phyloP scores from a whole-genome alignment of 1,140 invertebrate genomes.

The Gryon sp. region DNA sequence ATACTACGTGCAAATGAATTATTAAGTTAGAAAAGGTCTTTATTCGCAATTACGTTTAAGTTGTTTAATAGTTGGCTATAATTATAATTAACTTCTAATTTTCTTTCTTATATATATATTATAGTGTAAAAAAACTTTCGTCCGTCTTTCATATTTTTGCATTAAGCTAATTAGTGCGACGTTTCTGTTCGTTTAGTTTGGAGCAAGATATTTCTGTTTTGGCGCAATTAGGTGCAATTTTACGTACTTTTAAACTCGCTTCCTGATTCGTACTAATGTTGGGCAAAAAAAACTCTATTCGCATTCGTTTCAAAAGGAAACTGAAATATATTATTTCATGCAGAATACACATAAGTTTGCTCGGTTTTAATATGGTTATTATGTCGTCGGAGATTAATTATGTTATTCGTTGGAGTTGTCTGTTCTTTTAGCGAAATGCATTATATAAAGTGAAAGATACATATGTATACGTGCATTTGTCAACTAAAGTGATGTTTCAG shows the following conservation, averaged over 20 bases:
- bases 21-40: constrained; percentile 8
- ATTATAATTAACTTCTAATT: too few relatives aligned
- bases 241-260: constrained; percentile 7
- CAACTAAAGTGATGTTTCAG: too few relatives aligned
- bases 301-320: too few relatives aligned
- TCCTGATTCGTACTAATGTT: too few relatives aligned
- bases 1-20: constrained; percentile 19
- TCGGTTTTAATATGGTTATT: too few relatives aligned
- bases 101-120: too few relatives aligned
- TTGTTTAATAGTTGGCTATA: too few relatives aligned
- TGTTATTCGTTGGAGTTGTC: not conserved
- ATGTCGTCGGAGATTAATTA: not conserved
- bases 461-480: too few relatives aligned
- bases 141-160: constrained; percentile 7
- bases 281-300: too few relatives aligned
- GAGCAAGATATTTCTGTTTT: constrained; percentile 12
- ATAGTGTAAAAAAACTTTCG: not conserved
- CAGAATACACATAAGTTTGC: too few relatives aligned
- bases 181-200: constrained; percentile 24
- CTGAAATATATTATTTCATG: too few relatives aligned
- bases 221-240: constrained; percentile 14
- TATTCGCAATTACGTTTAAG: not conserved
- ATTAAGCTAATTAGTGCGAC: constrained; percentile 12
- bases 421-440: not conserved
- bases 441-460: not conserved